Conservation (phyloP, 1,140 invertebrate species). For the Drosophila pseudoananassae region DNA sequence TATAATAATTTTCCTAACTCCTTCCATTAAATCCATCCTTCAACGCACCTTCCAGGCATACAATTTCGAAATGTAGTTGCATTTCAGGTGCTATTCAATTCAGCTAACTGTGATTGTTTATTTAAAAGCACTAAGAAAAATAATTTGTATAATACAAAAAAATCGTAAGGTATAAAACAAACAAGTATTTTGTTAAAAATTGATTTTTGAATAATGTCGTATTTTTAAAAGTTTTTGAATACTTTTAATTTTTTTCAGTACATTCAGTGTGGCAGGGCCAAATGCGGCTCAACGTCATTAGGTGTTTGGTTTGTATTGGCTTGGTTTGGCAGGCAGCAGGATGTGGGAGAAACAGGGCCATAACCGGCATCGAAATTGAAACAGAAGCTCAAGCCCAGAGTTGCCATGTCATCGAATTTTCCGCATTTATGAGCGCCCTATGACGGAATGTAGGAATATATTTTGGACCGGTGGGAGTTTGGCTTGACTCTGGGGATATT, state of each 20-base stretch:
- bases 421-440: constrained; percentile 36
- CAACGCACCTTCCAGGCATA: too few species aligned
- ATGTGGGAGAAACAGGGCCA: not conserved
- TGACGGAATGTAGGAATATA: constrained; percentile 6
- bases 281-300: constrained; percentile 50
- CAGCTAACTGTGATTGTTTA: too few species aligned
- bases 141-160: too few species aligned
- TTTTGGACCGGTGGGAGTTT: not conserved
- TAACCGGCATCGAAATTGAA: not conserved
- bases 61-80: too few species aligned
- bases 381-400: constrained; percentile 7
- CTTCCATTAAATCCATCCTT: too few species aligned
- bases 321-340: not conserved
- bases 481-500: constrained; percentile 6
- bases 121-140: too few species aligned
- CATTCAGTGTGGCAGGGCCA: constrained; percentile 10
- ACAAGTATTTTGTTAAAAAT: too few species aligned
- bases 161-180: too few species aligned
- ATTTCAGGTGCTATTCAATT: too few species aligned
- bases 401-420: constrained; percentile 57
- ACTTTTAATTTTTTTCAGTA: not conserved
- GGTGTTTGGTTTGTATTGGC: constrained; percentile 24
- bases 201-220: too few species aligned
- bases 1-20: too few species aligned
- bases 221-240: too few species aligned